phyloP scores from a whole-genome alignment of 1,140 invertebrate species.

The Pantala flavescens region DNA sequence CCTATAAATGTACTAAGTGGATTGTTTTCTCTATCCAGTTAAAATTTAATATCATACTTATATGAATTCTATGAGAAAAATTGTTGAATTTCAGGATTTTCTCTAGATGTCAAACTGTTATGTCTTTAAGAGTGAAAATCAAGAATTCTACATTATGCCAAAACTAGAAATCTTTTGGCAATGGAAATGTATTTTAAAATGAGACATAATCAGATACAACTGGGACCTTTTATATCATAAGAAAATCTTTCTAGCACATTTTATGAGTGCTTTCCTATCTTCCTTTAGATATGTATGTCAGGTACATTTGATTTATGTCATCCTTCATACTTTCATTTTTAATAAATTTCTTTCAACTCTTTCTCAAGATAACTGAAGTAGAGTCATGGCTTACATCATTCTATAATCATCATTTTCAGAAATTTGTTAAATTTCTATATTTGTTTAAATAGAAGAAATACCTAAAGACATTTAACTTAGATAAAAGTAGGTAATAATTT shows the following conservation, averaged over 20 bases:
- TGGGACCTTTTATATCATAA: not conserved
- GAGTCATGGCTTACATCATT: too few species aligned
- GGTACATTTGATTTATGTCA: too few species aligned
- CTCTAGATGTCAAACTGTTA: slow-evolving; percentile 6
- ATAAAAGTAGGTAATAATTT: too few species aligned
- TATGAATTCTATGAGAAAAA: slow-evolving; percentile 13
- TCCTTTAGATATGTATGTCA: not conserved
- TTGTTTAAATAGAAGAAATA: too few species aligned
- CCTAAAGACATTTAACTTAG: too few species aligned
- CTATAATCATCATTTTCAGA: too few species aligned
- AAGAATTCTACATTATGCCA: not conserved
- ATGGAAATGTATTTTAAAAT: not conserved
- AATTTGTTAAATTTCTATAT: too few species aligned
- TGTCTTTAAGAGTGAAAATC: not conserved
- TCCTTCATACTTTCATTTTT: too few species aligned
- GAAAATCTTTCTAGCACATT: not conserved
- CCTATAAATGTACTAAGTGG: not conserved
- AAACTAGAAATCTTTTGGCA: not conserved
- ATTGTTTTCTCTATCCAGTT: slow-evolving; percentile 13
- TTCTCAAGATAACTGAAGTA: too few species aligned
- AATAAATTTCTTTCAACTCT: too few species aligned
- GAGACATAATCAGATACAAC: not conserved
- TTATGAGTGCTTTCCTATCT: not conserved
- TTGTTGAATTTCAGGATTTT: slow-evolving; percentile 9
- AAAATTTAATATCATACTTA: slow-evolving; percentile 5